Conservation (phyloP, 2,888 invertebrate genomes). For the Anticlea derivata region DNA sequence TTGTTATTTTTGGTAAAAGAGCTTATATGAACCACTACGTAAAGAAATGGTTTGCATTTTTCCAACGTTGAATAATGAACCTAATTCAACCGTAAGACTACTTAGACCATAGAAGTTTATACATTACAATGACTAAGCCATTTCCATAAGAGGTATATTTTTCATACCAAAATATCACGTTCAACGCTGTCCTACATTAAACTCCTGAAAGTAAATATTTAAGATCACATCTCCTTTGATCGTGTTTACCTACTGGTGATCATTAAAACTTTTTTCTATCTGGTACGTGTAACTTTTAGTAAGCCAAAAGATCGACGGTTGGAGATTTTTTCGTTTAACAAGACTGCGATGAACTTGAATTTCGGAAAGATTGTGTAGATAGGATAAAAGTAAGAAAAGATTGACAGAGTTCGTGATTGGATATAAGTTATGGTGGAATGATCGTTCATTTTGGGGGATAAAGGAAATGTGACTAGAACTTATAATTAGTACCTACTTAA, state of each 20-base stretch:
- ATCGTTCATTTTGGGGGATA: background rate
- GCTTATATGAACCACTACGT: no score
- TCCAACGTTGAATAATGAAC: no score
- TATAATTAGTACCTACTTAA: no score
- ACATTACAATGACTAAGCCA: no score
- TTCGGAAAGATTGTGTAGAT: conserved; percentile 9
- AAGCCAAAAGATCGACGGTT: conserved; percentile 56
- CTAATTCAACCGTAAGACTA: no score
- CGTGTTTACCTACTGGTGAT: conserved; percentile 47
- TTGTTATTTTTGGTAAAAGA: no score
- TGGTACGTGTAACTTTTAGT: conserved; percentile 54
- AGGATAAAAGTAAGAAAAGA: conserved; percentile 15
- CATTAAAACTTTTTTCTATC: conserved; percentile 60
- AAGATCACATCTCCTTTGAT: conserved; percentile 40
- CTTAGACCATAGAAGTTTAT: no score
- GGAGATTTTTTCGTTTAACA: conserved; percentile 38
- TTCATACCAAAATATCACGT: conserved; percentile 2
- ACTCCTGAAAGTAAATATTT: conserved; percentile 25
- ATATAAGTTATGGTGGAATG: conserved; percentile 3
- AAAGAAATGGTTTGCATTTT: no score
- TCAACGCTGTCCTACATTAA: conserved; percentile 2
- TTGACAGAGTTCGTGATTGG: conserved; percentile 24
- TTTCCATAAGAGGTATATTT: no score
- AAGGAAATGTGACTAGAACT: no score
- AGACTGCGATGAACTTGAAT: conserved; percentile 30